These are phyloP conservation scores for Syrrhaptes paradoxus DNA, from an alignment of 2,113 vertebrate genomes.

Conservation along the genomic window DNA sequence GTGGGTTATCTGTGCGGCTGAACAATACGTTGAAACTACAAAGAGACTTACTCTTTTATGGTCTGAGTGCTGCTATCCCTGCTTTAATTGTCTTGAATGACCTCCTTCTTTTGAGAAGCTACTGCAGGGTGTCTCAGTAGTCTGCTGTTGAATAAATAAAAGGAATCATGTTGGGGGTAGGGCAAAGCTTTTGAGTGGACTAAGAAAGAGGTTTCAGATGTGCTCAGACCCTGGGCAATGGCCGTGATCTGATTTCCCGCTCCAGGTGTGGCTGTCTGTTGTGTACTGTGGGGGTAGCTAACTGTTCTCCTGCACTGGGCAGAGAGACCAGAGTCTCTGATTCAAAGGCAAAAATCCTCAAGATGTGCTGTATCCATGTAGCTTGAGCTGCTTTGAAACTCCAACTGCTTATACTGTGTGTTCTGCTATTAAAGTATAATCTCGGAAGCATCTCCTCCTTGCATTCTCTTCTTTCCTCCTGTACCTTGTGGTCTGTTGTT, in stretches of 20 bases:
- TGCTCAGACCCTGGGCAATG: not conserved
- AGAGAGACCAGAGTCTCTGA: not conserved
- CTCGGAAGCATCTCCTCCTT: not conserved
- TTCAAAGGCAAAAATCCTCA: not conserved
- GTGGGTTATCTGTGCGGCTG: not conserved
- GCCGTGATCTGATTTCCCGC: fast-evolving
- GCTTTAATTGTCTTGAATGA: constrained; percentile 27
- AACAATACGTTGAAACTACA: constrained; percentile 14
- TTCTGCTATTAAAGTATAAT: not conserved
- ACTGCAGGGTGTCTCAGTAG: not conserved
- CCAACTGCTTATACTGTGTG: not conserved
- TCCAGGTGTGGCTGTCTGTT: not conserved
- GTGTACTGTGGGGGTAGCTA: not conserved
- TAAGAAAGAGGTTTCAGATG: not conserved
- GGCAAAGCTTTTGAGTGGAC: not conserved
- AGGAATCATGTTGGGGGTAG: not conserved
- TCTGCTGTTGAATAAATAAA: not conserved
- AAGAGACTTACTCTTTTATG: constrained; percentile 27
- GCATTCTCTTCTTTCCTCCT: not conserved
- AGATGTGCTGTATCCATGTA: fast-evolving
- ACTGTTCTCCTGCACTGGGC: not conserved
- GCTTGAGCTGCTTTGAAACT: not conserved
- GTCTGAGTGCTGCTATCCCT: not conserved
- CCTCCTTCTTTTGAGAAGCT: constrained; percentile 8
- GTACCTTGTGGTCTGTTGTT: not conserved